phyloP scores from a whole-genome alignment of 2,888 invertebrate species.

The Dione juno region DNA sequence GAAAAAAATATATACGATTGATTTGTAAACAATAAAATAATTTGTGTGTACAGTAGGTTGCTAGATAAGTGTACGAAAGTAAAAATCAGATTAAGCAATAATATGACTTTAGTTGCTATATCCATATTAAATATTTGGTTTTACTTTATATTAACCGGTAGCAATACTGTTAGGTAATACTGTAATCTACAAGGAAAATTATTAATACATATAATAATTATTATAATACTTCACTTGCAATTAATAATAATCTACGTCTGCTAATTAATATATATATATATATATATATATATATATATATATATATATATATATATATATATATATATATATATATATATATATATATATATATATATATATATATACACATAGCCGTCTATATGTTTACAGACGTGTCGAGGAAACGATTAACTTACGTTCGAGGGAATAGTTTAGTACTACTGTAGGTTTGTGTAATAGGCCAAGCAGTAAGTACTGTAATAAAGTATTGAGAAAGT shows the following conservation, averaged over 20 bases:
- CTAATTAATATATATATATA: conserved; percentile 15
- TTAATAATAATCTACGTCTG: conserved; percentile 12
- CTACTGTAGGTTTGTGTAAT: conserved; percentile 8
- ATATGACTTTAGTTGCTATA: no score
- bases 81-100: no score
- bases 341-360: not conserved
- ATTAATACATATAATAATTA: not conserved
- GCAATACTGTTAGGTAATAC: not conserved
- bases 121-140: no score
- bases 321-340: not conserved
- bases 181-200: conserved; percentile 2
- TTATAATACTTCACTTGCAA: not conserved
- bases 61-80: no score
- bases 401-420: conserved; percentile 17
- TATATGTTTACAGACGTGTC: conserved; percentile 1
- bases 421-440: conserved; percentile 15
- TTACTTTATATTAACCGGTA: not conserved
- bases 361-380: not conserved
- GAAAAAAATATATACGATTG: no score
- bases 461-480: not conserved
- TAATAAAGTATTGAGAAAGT: not conserved
- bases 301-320: no score
- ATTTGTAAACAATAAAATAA: no score
- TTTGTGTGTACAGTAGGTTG: no score
- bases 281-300: no score